Conservation (phyloP, 2,113 vertebrate species). For the Perognathus longimembris region DNA sequence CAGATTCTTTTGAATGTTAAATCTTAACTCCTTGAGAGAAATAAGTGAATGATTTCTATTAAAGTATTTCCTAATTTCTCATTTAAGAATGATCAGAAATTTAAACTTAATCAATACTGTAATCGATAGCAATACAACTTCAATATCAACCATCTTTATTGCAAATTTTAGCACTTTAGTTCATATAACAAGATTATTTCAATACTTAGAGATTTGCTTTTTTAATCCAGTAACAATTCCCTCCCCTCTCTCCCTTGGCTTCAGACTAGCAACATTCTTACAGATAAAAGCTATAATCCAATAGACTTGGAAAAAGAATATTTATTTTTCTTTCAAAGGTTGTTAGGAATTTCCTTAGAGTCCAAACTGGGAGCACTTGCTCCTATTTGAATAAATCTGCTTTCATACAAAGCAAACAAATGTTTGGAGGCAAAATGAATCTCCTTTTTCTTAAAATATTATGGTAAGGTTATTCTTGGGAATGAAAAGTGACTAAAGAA, state of each 20-base stretch:
- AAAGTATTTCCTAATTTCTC: background rate
- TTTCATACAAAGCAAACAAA: background rate
- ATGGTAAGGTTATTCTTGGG: background rate
- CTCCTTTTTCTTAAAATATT: too few relatives aligned
- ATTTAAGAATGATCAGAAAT: background rate
- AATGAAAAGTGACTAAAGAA: rapidly evolving
- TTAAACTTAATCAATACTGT: background rate
- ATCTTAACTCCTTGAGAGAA: background rate
- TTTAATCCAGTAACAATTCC: background rate
- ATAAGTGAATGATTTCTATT: background rate
- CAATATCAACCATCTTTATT: background rate
- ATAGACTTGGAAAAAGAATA: background rate
- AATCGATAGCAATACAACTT: background rate
- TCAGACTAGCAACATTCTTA: background rate
- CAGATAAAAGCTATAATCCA: background rate
- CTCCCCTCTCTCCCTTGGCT: background rate
- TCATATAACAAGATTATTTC: background rate
- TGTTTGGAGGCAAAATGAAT: background rate
- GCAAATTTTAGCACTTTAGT: background rate
- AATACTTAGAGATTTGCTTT: background rate
- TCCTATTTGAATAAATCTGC: background rate
- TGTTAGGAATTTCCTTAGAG: background rate
- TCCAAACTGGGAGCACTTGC: background rate
- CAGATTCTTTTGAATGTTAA: background rate
- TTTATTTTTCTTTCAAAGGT: background rate